A percentile compares a stretch with the other conserved stretches of the same genome.
phyloP scores from a whole-genome alignment of 1,140 invertebrate species.

The Drosophila sechellia region DNA sequence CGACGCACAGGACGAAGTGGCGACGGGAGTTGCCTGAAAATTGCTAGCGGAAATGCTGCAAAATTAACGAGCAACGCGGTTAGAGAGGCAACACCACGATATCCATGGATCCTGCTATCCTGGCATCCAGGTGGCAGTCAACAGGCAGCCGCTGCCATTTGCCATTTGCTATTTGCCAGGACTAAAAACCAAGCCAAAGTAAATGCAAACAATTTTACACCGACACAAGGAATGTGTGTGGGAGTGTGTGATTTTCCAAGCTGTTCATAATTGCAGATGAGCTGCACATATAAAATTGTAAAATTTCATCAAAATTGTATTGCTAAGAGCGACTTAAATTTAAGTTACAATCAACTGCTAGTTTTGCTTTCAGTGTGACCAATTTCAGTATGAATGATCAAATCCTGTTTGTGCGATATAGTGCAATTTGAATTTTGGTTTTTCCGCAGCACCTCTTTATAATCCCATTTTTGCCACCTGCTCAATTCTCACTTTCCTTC shows the following conservation, averaged over 20 bases:
- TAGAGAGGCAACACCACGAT: neutral
- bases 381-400: too few species aligned
- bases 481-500: conserved; percentile 8
- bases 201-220: conserved; percentile 63
- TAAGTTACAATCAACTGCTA: too few species aligned
- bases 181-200: conserved; percentile 40
- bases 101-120: neutral
- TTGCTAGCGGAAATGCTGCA: conserved; percentile 81
- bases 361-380: too few species aligned
- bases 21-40: conserved; percentile 61
- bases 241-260: neutral
- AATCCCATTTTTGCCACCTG: neutral
- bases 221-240: neutral
- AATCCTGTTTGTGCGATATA: too few species aligned
- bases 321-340: too few species aligned
- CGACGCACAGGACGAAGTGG: conserved; percentile 9
- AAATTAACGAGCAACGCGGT: conserved; percentile 75
- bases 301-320: too few species aligned
- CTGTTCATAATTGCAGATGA: neutral
- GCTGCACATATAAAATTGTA: too few species aligned
- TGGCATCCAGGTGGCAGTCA: conserved; percentile 32
- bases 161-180: conserved; percentile 2
- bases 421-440: neutral
- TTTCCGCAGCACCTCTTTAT: neutral
- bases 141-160: conserved; percentile 15